Conservation (phyloP, 2,888 invertebrate genomes). For the Lepetodrilus schrolli region DNA sequence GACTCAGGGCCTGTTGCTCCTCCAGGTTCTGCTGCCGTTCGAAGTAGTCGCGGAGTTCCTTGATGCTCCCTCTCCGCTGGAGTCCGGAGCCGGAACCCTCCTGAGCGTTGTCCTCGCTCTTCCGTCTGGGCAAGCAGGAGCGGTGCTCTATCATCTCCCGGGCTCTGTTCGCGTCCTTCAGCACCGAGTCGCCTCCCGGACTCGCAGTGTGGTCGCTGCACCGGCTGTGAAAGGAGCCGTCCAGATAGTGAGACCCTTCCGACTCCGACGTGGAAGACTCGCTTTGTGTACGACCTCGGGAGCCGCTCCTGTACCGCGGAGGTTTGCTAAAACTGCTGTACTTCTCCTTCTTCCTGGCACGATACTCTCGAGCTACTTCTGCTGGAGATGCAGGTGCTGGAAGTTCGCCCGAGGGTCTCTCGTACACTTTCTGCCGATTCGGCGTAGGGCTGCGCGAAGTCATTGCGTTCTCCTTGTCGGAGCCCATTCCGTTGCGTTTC, state of each 20-base stretch:
- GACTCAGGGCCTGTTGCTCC: constrained; percentile 6
- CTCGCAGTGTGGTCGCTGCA: constrained; percentile 26
- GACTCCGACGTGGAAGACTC: constrained; percentile 65
- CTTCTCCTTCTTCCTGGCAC: constrained; percentile 37
- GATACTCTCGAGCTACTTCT: constrained; percentile 31
- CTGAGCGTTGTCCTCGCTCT: constrained; percentile 22
- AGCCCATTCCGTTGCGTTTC: constrained; percentile 15
- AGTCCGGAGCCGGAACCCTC: constrained; percentile 38
- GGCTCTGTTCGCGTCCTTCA: constrained; percentile 38
- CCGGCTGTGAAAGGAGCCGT: constrained; percentile 22
- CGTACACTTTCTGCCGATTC: constrained; percentile 22
- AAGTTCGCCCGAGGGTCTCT: constrained; percentile 2
- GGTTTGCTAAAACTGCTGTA: constrained; percentile 47
- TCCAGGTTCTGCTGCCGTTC: constrained; percentile 50
- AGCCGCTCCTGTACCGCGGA: constrained; percentile 54
- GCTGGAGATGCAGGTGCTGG: constrained; percentile 19
- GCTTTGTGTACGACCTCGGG: constrained; percentile 57
- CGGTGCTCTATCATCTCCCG: constrained; percentile 19
- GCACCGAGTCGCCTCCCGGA: constrained; percentile 20
- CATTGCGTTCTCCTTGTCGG: constrained; percentile 19
- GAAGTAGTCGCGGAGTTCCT: constrained; percentile 65
- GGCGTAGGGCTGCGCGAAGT: constrained; percentile 28
- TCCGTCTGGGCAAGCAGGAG: constrained; percentile 19
- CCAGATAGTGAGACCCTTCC: constrained; percentile 39
- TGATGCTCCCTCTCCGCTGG: constrained; percentile 68